Base-by-base conservation (phyloP, 2,888 invertebrate genomes). In the Thymelicus acteon region DNA sequence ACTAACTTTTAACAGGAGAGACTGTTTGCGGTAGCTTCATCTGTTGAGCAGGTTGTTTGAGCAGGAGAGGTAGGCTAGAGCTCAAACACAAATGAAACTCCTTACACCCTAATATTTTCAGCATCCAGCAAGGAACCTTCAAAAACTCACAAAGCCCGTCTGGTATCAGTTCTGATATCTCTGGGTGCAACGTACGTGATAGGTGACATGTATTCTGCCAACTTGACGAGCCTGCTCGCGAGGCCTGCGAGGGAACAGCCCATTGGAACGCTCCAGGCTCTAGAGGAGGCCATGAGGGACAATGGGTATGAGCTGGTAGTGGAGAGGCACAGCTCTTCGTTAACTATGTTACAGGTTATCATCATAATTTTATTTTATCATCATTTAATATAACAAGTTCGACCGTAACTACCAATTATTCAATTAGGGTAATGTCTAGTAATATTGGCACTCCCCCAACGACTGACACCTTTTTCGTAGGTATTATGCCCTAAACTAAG, bases 151-250 rank as follows among this genome's bases (percentile, higher is more conserved):
- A 96, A 96, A 78, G 95, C 96, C 0, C 95, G 96, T 62, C 94
- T 96, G 60, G 94, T 97, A n/a, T 94, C 95, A 13, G 95, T 96
- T 40, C 87, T 97, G 4, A 94, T 97, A 61, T 96, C 96, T 65
- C 92, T 97, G n/a, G 95, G 96, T 40, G 96, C 96, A 1, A 97
- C 97, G 0, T 97, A 97, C 82, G 96, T 97, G 6, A 95, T 97
- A 63, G 96, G 96, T 0, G 97, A 97, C 83, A 96, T 97, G 94
- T 97, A 97, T 83, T 96, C 97, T 0, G 97, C 97, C 0, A 97
- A 96, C 85, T 85, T 97, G 73, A 97, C 97, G 10, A 97, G 97
- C 4, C 90, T 97, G 37, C 92, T 97, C 71, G 97, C 97, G 0
- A 93, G 95, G 64, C 97, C 97, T 3, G 96, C 96, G 0, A 93